Evolutionary conservation across 2,888 invertebrate species (phyloP), one percentile per base, ranked within the genome.

Genomic region (Tridacna crocea): DNA sequence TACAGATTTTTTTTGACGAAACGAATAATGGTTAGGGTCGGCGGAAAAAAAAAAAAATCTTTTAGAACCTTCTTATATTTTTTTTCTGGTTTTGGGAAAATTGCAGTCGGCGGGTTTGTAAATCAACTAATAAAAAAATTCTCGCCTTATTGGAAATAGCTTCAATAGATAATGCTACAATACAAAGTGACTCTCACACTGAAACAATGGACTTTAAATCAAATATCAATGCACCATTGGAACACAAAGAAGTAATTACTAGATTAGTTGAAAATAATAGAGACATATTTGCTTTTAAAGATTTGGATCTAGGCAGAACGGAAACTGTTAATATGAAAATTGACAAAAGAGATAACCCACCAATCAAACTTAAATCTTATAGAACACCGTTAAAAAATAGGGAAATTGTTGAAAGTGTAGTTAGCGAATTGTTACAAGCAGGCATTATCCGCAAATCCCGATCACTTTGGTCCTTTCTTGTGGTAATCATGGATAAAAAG

Each of bases 311-410:
- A 24, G 72, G 60, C 11, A 22, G 48, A 19, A 61, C 60, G 4
- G 72, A 60, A 10, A 72, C 60, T 24, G 70, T 72, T 19, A 77
- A 58, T 60, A 60, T 77, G 60, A 36, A 8, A 12, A 65, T 65
- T 11, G 48, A 75, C 47, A 75, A 46, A 13, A 10, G 47, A 8
- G 22, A 72, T 60, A 60, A n/a, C 13, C 24, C 27, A 17, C 72
- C 73, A 22, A 72, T 78, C 19, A 72, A 73, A 60, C 47, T 63
- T 17, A 61, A 58, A 24, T 51, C 61, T 19, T 73, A 73, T 27
- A 72, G 51, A 55, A 66, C 66, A 10, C 78, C 73, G 11, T 55
- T 73, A 6, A 46, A 65, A 66, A 47, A 78, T 65, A 24, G 66
- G 3, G n/a, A 72, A 36, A 47, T 27, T 22, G 74, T 78, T 51